phyloP scores from a whole-genome alignment of 2,797 vertebrate genomes.

The Chaetodon trifasciatus region DNA sequence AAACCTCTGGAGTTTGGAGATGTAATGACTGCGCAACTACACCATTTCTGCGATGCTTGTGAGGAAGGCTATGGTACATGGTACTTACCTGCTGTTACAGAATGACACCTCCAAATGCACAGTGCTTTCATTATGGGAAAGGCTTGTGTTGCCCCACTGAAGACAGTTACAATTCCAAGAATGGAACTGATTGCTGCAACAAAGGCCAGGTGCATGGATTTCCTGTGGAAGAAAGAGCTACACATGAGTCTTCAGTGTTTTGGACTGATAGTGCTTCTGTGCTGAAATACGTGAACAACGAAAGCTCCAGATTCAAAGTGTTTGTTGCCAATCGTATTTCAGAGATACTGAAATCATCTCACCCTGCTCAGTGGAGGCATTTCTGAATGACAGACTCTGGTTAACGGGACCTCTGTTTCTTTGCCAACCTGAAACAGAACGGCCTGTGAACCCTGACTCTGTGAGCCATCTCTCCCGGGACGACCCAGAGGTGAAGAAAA shows the following conservation, averaged over 20 bases:
- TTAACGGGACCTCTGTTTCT: neutral
- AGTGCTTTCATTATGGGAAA: constrained; percentile 40
- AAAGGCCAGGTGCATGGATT: constrained; percentile 20
- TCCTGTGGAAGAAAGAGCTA: constrained; percentile 31
- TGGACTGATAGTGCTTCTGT: constrained; percentile 43
- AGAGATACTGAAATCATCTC: constrained; percentile 23
- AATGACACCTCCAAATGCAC: neutral
- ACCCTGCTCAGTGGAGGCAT: constrained; percentile 16
- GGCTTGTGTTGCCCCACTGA: constrained; percentile 12
- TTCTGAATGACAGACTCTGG: neutral
- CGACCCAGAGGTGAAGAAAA: too few species aligned
- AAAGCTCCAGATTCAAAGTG: constrained; percentile 10
- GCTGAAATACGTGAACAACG: constrained; percentile 28
- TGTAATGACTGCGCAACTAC: neutral
- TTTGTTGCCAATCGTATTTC: constrained; percentile 29
- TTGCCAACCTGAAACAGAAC: neutral
- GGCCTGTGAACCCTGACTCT: constrained; percentile 29
- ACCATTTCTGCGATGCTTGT: neutral
- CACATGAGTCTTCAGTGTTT: constrained; percentile 39
- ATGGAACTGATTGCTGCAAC: constrained; percentile 36
- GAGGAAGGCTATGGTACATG: neutral
- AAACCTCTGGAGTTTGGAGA: constrained; percentile 9
- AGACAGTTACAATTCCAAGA: constrained; percentile 14
- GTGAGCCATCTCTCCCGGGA: neutral
- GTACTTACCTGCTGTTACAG: too few species aligned